Evolutionary conservation across 2,113 vertebrate genomes (phyloP).

Genomic region (Callipepla squamata): DNA sequence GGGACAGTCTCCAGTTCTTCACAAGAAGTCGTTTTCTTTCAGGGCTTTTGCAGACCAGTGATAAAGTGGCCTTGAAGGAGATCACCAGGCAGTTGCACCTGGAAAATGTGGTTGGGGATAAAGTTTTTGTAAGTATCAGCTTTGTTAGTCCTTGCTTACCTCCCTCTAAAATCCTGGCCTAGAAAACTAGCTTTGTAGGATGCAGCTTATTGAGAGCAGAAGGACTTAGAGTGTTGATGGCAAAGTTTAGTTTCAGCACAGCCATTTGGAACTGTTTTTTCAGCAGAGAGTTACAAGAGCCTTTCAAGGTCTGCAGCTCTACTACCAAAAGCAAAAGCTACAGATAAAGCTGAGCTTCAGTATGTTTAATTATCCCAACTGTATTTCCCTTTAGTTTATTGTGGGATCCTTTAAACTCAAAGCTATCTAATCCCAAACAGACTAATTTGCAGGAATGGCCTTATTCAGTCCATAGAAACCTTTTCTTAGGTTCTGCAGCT

Average conservation of each 20-base stretch:
- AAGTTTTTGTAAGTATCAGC: constrained; percentile 92
- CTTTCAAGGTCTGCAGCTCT: background rate
- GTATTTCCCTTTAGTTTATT: background rate
- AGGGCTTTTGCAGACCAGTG: constrained; percentile 94
- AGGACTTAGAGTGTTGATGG: background rate
- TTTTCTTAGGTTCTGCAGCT: background rate
- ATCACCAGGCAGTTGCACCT: constrained; percentile 93
- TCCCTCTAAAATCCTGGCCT: background rate
- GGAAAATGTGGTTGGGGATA: constrained; percentile 95
- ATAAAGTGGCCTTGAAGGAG: constrained; percentile 92
- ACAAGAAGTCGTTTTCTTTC: constrained; percentile 2
- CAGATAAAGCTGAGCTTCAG: background rate
- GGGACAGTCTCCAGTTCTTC: background rate
- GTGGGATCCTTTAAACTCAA: background rate
- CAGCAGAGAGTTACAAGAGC: background rate
- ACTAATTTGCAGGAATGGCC: background rate
- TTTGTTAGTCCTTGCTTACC: rapidly evolving
- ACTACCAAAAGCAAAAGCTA: background rate
- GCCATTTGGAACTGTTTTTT: background rate
- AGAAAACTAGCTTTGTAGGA: background rate
- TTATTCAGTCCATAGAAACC: background rate
- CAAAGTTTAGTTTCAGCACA: background rate
- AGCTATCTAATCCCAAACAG: background rate
- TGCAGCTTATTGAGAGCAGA: background rate
- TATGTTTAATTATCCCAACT: background rate